phyloP scores from a whole-genome alignment of 2,113 vertebrate genomes.

The Lontra canadensis region DNA sequence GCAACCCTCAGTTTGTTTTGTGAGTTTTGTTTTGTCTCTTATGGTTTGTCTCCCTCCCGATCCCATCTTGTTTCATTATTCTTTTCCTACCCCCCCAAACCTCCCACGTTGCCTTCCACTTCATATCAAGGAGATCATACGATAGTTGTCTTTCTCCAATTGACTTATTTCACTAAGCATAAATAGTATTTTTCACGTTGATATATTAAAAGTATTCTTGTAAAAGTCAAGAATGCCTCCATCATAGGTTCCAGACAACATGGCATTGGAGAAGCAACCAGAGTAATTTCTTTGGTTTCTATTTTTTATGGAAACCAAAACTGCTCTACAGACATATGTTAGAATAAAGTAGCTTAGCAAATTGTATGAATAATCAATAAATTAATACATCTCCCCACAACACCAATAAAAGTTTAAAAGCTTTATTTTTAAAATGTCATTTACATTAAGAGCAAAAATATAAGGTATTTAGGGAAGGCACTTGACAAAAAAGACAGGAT shows the following conservation, averaged over 20 bases:
- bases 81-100: too few relatives aligned
- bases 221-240: not conserved
- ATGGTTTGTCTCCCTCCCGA: too few relatives aligned
- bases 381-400: not conserved
- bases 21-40: too few relatives aligned
- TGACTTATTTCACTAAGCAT: not conserved
- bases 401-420: not conserved
- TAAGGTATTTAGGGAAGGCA: not conserved
- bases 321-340: not conserved
- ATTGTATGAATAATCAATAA: not conserved
- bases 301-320: not conserved
- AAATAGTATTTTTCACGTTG: not conserved
- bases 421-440: not conserved
- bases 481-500: not conserved
- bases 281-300: not conserved
- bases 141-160: too few relatives aligned
- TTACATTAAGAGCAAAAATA: not conserved
- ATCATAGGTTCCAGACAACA: not conserved
- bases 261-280: not conserved
- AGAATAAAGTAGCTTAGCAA: not conserved
- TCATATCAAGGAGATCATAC: too few relatives aligned
- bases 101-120: too few relatives aligned
- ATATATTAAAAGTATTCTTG: not conserved
- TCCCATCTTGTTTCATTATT: too few relatives aligned
- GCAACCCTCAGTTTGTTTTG: too few relatives aligned